Conservation (phyloP, 2,888 invertebrate species). For the Tetragnatha montana region DNA sequence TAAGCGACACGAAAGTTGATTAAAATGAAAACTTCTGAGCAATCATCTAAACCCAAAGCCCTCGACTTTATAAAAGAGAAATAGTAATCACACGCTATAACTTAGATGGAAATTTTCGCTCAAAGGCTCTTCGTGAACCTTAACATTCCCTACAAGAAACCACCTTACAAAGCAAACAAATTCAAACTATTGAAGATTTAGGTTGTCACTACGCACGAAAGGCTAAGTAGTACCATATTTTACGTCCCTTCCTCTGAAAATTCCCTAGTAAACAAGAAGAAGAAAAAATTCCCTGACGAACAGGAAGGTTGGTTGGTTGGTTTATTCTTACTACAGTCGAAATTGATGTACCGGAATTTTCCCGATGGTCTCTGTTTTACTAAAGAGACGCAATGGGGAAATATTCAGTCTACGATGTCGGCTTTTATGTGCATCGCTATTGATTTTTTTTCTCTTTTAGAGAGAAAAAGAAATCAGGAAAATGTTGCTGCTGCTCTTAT, state of each 20-base stretch:
- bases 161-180: neutral
- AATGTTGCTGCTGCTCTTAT: neutral
- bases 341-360: conserved; percentile 27
- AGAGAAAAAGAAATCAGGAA: neutral
- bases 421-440: conserved; percentile 42
- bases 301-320: too few species aligned
- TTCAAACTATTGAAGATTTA: neutral
- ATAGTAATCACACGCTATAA: neutral
- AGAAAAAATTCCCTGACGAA: conserved; percentile 5
- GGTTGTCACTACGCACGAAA: neutral
- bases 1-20: too few species aligned
- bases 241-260: neutral
- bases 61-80: too few species aligned
- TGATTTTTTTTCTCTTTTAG: conserved; percentile 21
- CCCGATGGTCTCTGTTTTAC: neutral
- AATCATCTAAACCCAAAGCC: too few species aligned
- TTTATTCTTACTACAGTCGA: conserved; percentile 9
- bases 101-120: neutral
- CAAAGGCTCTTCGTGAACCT: neutral
- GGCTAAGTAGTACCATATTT: neutral
- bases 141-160: neutral
- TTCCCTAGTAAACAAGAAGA: neutral
- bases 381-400: conserved; percentile 4
- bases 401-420: neutral
- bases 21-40: too few species aligned